These are phyloP conservation scores for Octodonta nipae DNA, from an alignment of 2,888 invertebrate species.

Conservation along the genomic window DNA sequence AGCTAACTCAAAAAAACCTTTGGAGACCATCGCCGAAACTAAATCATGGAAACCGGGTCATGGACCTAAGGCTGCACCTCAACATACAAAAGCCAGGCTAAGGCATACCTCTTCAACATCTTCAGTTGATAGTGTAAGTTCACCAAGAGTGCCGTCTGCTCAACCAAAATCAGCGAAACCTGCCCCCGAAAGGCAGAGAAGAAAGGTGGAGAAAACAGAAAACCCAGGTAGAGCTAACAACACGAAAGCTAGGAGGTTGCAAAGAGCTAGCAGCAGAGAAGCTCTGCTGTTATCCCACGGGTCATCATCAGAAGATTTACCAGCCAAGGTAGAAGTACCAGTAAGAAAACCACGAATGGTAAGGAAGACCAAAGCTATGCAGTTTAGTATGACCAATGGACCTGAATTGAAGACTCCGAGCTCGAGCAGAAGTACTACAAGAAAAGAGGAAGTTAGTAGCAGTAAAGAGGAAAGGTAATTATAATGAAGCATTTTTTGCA, in stretches of 20 bases:
- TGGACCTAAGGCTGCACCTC: slow-evolving; percentile 16
- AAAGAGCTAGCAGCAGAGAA: slow-evolving; percentile 40
- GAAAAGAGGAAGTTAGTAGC: slow-evolving; percentile 10
- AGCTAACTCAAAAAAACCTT: slow-evolving; percentile 19
- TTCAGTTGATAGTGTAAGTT: slow-evolving; percentile 31
- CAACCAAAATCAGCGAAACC: slow-evolving; percentile 11
- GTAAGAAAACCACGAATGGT: slow-evolving; percentile 31
- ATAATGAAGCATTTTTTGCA: too few species aligned
- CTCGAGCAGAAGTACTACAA: background rate
- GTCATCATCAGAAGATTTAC: slow-evolving; percentile 41
- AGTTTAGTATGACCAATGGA: slow-evolving; percentile 26
- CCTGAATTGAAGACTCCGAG: slow-evolving; percentile 22
- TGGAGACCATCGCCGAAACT: slow-evolving; percentile 35
- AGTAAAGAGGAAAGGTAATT: slow-evolving; percentile 4
- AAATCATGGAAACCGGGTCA: slow-evolving; percentile 30
- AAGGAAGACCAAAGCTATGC: slow-evolving; percentile 30
- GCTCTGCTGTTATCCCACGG: slow-evolving; percentile 36
- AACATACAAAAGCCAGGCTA: slow-evolving; percentile 21
- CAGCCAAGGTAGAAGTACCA: slow-evolving; percentile 25
- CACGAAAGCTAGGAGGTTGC: slow-evolving; percentile 33
- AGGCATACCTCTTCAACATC: slow-evolving; percentile 32
- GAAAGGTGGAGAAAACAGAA: slow-evolving; percentile 9
- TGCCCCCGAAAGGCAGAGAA: slow-evolving; percentile 16
- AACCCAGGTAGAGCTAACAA: background rate
- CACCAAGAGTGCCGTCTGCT: slow-evolving; percentile 12